Percentiles rank a stretch among this genome's conserved stretches.
Evolutionary conservation across 2,888 invertebrate genomes (phyloP).

Genomic region (Sarcophaga variegata): DNA sequence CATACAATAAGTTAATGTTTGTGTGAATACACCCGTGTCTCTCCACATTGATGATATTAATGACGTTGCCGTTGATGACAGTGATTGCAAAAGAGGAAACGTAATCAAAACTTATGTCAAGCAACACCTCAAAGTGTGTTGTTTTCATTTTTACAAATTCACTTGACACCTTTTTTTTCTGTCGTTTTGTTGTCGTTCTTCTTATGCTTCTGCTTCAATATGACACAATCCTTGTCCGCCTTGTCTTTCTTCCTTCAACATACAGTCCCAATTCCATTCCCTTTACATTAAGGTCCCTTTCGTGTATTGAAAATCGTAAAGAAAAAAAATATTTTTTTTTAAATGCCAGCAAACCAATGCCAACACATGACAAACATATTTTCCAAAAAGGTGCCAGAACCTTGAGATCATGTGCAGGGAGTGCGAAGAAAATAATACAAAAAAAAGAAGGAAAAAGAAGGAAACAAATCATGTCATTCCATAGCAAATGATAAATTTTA

Average conservation of each 20-base stretch:
- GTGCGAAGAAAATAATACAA: not conserved
- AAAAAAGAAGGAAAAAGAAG: constrained; percentile 19
- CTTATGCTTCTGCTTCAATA: constrained; percentile 24
- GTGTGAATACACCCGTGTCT: no score
- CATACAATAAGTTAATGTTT: no score
- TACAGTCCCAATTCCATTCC: not conserved
- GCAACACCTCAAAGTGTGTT: constrained; percentile 69
- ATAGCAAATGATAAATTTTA: constrained; percentile 71
- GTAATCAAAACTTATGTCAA: constrained; percentile 63
- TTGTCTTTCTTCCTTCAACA: constrained; percentile 30
- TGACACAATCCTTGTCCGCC: constrained; percentile 55
- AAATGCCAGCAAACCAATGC: constrained; percentile 51
- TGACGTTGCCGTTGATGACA: constrained; percentile 48
- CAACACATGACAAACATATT: constrained; percentile 55
- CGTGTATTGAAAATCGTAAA: not conserved
- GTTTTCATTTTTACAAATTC: constrained; percentile 72
- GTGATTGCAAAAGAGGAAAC: constrained; percentile 60
- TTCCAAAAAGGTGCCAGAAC: constrained; percentile 22
- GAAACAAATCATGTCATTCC: constrained; percentile 66
- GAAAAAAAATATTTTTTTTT: constrained; percentile 28
- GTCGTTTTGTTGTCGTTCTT: not conserved
- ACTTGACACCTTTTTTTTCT: constrained; percentile 71
- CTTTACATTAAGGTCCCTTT: not conserved
- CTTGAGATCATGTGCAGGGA: constrained; percentile 29
- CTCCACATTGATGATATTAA: no score